Conservation (phyloP, 2,113 vertebrate species). For the Aplodontia rufa region DNA sequence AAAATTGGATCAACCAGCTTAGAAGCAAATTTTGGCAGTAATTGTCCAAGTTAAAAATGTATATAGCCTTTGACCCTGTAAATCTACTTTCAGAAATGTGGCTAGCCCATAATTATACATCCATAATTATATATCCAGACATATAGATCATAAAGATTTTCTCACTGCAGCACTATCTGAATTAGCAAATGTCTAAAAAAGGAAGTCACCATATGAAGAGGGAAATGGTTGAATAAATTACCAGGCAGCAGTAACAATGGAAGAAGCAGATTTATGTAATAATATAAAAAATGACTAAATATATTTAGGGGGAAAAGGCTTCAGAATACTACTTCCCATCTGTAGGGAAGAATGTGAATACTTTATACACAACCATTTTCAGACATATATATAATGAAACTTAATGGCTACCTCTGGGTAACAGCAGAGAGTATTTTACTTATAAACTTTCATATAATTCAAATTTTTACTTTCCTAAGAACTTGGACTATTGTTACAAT, state of each 20-base stretch:
- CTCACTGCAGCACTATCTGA: background rate
- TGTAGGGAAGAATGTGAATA: background rate
- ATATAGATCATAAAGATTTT: background rate
- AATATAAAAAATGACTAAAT: background rate
- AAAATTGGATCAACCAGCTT: background rate
- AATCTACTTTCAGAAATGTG: conserved; percentile 41
- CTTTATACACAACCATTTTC: background rate
- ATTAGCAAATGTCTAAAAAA: background rate
- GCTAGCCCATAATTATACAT: background rate
- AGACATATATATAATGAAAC: background rate
- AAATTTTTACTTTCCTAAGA: background rate
- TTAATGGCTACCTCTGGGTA: background rate
- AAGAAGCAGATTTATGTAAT: background rate
- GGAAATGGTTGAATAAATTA: background rate
- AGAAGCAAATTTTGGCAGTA: background rate
- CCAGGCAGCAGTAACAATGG: background rate
- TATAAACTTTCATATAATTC: background rate
- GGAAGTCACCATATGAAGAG: background rate
- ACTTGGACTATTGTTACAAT: background rate
- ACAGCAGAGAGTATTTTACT: background rate
- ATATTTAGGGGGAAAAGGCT: background rate
- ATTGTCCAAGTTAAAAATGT: conserved; percentile 31
- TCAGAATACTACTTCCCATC: background rate
- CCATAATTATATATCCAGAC: background rate
- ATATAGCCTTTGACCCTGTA: background rate